phyloP scores from a whole-genome alignment of 1,140 invertebrate genomes.

The Brachionus sp. region DNA sequence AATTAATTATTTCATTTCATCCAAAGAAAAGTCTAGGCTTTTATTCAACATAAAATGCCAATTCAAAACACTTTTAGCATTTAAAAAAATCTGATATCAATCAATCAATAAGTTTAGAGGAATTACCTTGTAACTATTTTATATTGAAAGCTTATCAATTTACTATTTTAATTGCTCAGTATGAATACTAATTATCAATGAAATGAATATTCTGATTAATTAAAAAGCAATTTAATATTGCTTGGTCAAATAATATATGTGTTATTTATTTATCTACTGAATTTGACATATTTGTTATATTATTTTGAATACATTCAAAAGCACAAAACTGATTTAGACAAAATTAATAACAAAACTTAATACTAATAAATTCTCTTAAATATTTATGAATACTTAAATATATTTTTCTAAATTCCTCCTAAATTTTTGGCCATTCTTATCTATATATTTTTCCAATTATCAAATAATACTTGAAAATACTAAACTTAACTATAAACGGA shows the following conservation, averaged over 20 bases:
- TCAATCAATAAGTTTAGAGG: background rate
- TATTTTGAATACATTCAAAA: background rate
- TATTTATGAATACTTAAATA: background rate
- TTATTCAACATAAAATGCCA: slow-evolving; percentile 17
- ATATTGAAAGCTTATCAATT: background rate
- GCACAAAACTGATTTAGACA: background rate
- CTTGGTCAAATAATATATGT: background rate
- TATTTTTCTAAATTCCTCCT: background rate
- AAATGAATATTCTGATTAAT: background rate
- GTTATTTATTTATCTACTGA: no score
- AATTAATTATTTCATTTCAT: slow-evolving; percentile 12
- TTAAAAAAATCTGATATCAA: slow-evolving; percentile 21
- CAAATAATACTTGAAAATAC: background rate
- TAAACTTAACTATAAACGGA: background rate
- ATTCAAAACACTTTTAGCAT: slow-evolving; percentile 28
- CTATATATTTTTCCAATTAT: background rate
- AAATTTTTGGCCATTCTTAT: background rate
- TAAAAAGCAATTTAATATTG: background rate
- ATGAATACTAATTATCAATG: background rate
- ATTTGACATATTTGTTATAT: background rate
- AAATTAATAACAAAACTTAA: background rate
- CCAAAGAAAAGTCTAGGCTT: background rate
- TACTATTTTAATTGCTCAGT: slow-evolving; percentile 17
- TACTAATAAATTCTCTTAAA: background rate
- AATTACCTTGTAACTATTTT: slow-evolving; percentile 27